phyloP scores from a whole-genome alignment of 2,113 vertebrate genomes.

The Thryonomys swinderianus region DNA sequence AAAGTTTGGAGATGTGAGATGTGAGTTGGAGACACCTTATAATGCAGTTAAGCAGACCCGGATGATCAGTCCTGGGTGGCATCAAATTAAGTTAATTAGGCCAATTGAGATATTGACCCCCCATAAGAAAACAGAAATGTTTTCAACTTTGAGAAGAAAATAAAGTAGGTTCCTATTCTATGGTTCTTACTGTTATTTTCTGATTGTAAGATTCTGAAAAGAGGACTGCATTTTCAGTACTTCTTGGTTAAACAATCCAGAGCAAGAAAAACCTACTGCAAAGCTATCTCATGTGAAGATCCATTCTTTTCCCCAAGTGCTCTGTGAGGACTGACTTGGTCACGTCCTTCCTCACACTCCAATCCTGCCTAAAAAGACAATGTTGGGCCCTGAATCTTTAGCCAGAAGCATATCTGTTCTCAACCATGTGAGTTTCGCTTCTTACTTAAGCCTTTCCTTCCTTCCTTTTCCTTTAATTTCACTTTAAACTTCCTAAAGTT shows the following conservation, averaged over 20 bases:
- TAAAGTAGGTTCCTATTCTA: neutral
- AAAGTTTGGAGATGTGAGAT: too few species aligned
- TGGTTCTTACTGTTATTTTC: neutral
- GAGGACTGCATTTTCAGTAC: neutral
- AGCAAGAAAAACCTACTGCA: slow-evolving; percentile 8
- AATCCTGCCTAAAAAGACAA: neutral
- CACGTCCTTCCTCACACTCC: slow-evolving; percentile 10
- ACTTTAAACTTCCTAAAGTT: neutral
- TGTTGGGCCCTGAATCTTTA: slow-evolving; percentile 19
- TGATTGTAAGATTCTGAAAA: neutral
- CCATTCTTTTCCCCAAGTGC: neutral
- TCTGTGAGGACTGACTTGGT: neutral
- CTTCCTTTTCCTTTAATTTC: slow-evolving; percentile 61
- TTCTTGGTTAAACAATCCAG: slow-evolving; percentile 20
- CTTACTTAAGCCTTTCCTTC: slow-evolving; percentile 53
- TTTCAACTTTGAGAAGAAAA: slow-evolving; percentile 58
- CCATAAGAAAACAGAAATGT: slow-evolving; percentile 54
- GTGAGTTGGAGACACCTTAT: too few species aligned
- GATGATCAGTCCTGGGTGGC: too few species aligned
- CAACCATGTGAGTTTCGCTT: slow-evolving; percentile 25
- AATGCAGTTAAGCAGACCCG: too few species aligned
- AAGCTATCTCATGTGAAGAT: neutral
- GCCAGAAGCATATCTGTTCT: slow-evolving; percentile 60
- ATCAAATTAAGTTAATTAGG: too few species aligned
- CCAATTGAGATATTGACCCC: slow-evolving; percentile 60